Base-by-base conservation (phyloP, 2,888 invertebrate genomes). In the Meteorus cinctellus region DNA sequence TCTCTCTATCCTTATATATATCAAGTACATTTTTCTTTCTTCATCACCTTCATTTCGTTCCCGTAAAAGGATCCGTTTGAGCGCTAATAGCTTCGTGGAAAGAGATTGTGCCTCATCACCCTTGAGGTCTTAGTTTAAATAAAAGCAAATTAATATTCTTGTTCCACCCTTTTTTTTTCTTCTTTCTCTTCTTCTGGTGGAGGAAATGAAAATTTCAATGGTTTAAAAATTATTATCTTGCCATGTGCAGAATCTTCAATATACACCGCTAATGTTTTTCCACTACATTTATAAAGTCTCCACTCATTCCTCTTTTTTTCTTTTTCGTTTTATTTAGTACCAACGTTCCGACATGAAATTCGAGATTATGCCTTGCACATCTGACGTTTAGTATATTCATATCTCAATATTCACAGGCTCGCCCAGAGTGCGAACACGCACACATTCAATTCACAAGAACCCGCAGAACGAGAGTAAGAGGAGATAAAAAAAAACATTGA, bases 41-140 rank as follows among this genome's bases (percentile, higher is more conserved):
- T 74, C 36, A 31, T 68, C 59, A 63, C 60, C 27, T 75, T 73
- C 41, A 65, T 48, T 59, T 48, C n/a, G 63, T 72, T 27, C 51
- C 83, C 83, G 85, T 85, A 86, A 87, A 86, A 86, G 83, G 85
- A 86, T 86, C 87, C 81, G 82, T 84, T 84, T 85, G 86, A 84
- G 82, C 84, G 79, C 84, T 84, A 85, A 86, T 85, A 84, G 86
- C 79, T 84, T 83, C 84, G 81, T 81, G 82, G 85, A 86, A 88
- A 72, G 67, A 67, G 65, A 75, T 70, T 63, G 63, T 75, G 41
- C 34, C 45, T 75, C 75, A 55, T 70, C 59, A 55, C 29, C 31
- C 27, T 59, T 55, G 27, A 65, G 63, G 55, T 71, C 60, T 66
- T 45, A 65, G 34, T 67, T 68, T 48, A 51, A 62, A 68, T 68